Percentiles rank a stretch among this genome's conserved stretches.
Evolutionary conservation across 2,888 invertebrate species (phyloP).

Genomic region (Drosophila nigricruria): DNA sequence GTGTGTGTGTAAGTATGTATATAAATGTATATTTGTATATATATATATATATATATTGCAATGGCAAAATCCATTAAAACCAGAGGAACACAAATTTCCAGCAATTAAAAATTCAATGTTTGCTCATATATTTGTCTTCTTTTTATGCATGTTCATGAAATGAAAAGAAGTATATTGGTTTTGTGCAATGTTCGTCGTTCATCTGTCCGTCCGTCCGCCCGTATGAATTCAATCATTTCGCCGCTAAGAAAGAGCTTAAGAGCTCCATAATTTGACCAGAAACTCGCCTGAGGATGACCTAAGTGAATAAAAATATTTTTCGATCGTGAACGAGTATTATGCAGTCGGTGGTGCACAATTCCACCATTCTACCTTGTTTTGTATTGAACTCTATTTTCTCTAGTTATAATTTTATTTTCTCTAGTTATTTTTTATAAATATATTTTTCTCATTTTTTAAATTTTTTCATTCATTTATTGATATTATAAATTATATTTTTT

Average conservation of each 20-base stretch:
- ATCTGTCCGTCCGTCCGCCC: no score
- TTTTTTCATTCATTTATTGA: constrained; percentile 59
- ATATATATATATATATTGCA: constrained; percentile 2
- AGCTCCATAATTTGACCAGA: no score
- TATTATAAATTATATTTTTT: constrained; percentile 73
- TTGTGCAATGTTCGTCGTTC: no score
- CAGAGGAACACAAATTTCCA: constrained; percentile 67
- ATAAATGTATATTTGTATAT: not conserved
- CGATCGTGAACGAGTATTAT: not conserved
- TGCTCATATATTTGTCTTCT: constrained; percentile 36
- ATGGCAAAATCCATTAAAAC: constrained; percentile 56
- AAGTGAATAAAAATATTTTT: not conserved
- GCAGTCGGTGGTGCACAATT: not conserved
- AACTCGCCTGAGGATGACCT: no score
- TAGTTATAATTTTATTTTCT: constrained; percentile 5
- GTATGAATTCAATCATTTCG: no score
- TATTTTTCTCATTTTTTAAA: no score
- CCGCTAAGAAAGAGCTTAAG: no score
- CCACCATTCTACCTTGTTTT: not conserved
- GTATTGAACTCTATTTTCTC: not conserved
- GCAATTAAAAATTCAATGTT: constrained; percentile 78
- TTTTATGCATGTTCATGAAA: not conserved
- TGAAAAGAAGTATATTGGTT: not conserved
- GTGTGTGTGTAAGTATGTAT: not conserved
- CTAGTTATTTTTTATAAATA: constrained; percentile 13